phyloP scores from a whole-genome alignment of 1,140 invertebrate genomes.

The Drosophila kikkawai region DNA sequence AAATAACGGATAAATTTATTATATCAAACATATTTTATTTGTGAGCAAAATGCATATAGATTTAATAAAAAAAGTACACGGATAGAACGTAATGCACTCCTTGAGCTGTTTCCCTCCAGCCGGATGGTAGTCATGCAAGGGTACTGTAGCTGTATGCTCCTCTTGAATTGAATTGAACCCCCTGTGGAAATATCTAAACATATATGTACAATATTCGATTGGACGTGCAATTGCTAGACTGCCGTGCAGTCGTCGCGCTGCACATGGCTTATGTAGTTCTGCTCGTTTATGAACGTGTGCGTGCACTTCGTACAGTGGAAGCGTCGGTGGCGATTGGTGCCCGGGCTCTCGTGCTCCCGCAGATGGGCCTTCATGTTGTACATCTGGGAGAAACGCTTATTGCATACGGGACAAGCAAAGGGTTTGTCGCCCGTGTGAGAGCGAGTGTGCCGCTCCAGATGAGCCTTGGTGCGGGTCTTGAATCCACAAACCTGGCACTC shows the following conservation, averaged over 20 bases:
- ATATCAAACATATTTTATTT: conserved; percentile 82
- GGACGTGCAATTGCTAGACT: conserved; percentile 31
- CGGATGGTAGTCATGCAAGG: neutral
- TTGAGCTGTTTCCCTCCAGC: conserved; percentile 15
- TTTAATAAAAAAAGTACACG: conserved; percentile 75
- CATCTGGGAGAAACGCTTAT: conserved; percentile 93
- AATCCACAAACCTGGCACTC: conserved; percentile 76
- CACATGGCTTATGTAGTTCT: conserved; percentile 63
- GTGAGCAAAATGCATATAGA: conserved; percentile 82
- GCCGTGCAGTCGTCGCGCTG: conserved; percentile 64
- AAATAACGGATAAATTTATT: conserved; percentile 74
- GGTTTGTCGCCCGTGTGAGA: conserved; percentile 92
- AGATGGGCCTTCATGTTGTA: conserved; percentile 86
- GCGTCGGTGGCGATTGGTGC: conserved; percentile 70
- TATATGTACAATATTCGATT: conserved; percentile 14
- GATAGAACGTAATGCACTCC: conserved; percentile 35
- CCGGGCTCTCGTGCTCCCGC: conserved; percentile 69
- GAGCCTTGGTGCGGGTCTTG: conserved; percentile 74
- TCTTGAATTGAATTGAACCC: neutral
- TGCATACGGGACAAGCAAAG: conserved; percentile 90
- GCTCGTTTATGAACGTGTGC: conserved; percentile 75
- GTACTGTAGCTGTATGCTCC: neutral
- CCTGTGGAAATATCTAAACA: conserved; percentile 19
- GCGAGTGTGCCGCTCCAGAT: conserved; percentile 64
- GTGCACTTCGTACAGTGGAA: conserved; percentile 72